A percentile compares a stretch with the other conserved stretches of the same genome.
Conservation (phyloP, 2,888 invertebrate species). For the Pristionchus mayeri region DNA sequence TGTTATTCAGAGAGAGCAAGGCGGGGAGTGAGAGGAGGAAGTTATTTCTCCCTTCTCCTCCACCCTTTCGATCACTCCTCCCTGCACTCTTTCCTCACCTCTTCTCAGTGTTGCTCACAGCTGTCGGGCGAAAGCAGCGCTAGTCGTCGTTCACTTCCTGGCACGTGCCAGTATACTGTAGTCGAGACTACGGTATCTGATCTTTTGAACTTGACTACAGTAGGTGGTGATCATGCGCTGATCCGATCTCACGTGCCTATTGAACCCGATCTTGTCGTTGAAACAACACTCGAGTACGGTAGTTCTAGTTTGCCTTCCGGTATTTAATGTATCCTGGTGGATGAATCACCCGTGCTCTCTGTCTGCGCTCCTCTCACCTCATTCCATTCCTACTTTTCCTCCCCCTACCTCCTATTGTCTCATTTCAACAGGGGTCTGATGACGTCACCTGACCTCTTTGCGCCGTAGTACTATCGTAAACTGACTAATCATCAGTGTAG, state of each 20-base stretch:
- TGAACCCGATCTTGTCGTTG: too few relatives aligned
- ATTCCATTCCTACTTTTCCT: slow-evolving; percentile 25
- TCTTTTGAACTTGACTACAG: neutral
- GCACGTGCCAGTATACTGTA: neutral
- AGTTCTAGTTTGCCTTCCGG: neutral
- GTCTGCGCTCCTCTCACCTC: slow-evolving; percentile 21
- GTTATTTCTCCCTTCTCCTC: slow-evolving; percentile 36
- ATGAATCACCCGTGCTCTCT: slow-evolving; percentile 11
- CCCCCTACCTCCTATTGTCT: neutral
- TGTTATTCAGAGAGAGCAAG: slow-evolving; percentile 34
- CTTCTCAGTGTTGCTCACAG: slow-evolving; percentile 25
- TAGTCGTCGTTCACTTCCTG: slow-evolving; percentile 27
- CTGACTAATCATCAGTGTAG: neutral
- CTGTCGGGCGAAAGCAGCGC: too few relatives aligned
- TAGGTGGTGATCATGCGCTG: neutral
- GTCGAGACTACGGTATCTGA: neutral
- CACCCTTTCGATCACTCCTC: slow-evolving; percentile 36
- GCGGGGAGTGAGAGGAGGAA: slow-evolving; percentile 33
- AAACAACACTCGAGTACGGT: too few relatives aligned
- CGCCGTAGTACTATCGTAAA: neutral
- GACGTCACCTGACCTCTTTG: slow-evolving; percentile 36
- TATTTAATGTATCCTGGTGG: neutral
- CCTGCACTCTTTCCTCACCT: neutral
- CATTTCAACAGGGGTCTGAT: slow-evolving; percentile 13
- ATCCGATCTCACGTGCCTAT: too few relatives aligned